Evolutionary conservation across 2,113 vertebrate genomes (phyloP), one percentile per base, ranked within the genome.

Genomic region (Paramisgurnus dabryanus): DNA sequence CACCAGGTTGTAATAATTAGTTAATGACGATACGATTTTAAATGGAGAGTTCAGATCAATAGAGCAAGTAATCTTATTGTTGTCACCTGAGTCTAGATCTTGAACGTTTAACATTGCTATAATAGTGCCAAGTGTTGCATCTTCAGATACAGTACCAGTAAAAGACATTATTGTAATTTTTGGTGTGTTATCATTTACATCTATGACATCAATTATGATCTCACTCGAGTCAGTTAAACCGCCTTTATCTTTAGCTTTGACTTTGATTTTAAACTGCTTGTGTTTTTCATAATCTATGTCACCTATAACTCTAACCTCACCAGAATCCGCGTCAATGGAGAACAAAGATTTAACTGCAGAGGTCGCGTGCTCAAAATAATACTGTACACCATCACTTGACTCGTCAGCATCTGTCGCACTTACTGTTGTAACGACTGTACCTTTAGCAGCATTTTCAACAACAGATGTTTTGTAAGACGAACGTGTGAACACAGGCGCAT

Each of bases 211-310:
- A 70, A 97, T 79, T 1, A 92, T 71, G 1, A 95, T 87, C 78
- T 95, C 94, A 45, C 88, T 86, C 0, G 95, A 89, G 0, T 92
- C 87, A 2, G 82, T 61, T 17, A 95, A 73, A 0, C 93, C 94
- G 0, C 94, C 94, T 1, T 92, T 90, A 5, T 96, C 95, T 82
- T 87, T 94, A 3, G 93, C 94, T 83, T 95, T 87, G 5, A 96
- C 76, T 39, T 27, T 91, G 0, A 91, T 85, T 53, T 93, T 92
- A 4, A 93, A 94, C 15, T 88, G 85, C 67, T 87, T 95, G 0
- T 7, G 4, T 71, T 90, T 89, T 88, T 98, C 95, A 2, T 92
- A 97, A 83, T 98, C 93, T 22, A 95, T 64, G 0, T 13, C 10
- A 0, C 87, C 92, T 41, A 18, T 84, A 0, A 93, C 63, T 2